Conservation (phyloP, 1,140 invertebrate species). For the Lordiphosa mommai region DNA sequence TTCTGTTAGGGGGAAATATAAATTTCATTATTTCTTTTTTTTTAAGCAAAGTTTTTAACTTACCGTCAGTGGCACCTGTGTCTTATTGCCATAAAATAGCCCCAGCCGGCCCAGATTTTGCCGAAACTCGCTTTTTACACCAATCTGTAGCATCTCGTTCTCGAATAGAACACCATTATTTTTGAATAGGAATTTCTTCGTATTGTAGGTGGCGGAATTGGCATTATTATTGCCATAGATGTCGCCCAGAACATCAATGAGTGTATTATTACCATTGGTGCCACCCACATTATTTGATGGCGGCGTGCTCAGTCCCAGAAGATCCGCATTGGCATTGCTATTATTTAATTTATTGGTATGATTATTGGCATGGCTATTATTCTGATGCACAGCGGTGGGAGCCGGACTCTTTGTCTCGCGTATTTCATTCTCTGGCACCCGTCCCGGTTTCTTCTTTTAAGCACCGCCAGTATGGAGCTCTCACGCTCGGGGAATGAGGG, state of each 20-base stretch:
- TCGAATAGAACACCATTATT: slow-evolving; percentile 99
- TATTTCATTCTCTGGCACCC: slow-evolving; percentile 91
- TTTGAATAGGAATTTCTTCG: slow-evolving; percentile 97
- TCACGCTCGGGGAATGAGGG: slow-evolving; percentile 99
- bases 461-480: slow-evolving; percentile 97
- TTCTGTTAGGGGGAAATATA: slow-evolving; percentile 75
- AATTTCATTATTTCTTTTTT: too few relatives aligned
- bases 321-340: slow-evolving; percentile 85
- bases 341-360: slow-evolving; percentile 81
- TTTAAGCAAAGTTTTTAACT: too few relatives aligned
- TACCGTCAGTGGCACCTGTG: slow-evolving; percentile 86
- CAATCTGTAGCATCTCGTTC: slow-evolving; percentile 98
- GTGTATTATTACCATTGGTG: slow-evolving; percentile 81
- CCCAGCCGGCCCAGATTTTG: slow-evolving; percentile 97
- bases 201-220: slow-evolving; percentile 86
- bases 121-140: slow-evolving; percentile 97
- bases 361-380: slow-evolving; percentile 81
- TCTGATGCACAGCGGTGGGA: slow-evolving; percentile 80
- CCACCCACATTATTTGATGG: slow-evolving; percentile 84
- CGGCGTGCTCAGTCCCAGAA: slow-evolving; percentile 91
- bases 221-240: slow-evolving; percentile 84
- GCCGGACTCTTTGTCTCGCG: slow-evolving; percentile 90
- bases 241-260: slow-evolving; percentile 95
- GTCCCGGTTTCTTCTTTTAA: slow-evolving; percentile 99
- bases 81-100: slow-evolving; percentile 99